A percentile compares a stretch with the other conserved stretches of the same genome.
Conservation (phyloP, 2,797 vertebrate species). For the Aphelocoma californica region DNA sequence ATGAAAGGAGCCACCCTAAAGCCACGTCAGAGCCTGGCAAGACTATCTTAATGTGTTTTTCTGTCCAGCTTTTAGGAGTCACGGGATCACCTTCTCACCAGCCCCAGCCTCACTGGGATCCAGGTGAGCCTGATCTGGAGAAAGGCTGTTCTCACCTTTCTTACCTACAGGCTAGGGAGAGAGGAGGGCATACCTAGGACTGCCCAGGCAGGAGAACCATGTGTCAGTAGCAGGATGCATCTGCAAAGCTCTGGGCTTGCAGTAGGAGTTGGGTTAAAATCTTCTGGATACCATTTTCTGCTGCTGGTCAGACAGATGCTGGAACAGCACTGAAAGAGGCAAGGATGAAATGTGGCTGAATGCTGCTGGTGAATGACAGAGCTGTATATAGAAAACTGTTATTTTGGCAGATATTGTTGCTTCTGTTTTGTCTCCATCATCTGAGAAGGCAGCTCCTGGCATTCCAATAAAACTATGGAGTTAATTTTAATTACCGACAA, state of each 20-base stretch:
- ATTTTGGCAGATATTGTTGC: neutral
- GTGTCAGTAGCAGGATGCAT: neutral
- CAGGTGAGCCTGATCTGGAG: neutral
- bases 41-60: neutral
- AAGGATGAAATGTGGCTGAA: neutral
- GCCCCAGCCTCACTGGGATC: neutral
- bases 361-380: neutral
- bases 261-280: neutral
- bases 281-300: neutral
- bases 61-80: neutral
- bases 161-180: neutral
- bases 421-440: conserved; percentile 13
- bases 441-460: conserved; percentile 17
- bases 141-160: neutral
- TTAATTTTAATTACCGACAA: conserved; percentile 70
- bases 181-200: neutral
- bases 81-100: neutral
- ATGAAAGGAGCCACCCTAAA: neutral
- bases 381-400: neutral
- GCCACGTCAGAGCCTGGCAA: neutral
- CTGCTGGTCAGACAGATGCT: neutral
- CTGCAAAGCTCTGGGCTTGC: neutral
- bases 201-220: neutral
- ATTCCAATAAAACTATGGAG: conserved; percentile 50
- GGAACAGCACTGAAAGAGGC: neutral